Evolutionary conservation across 2,113 vertebrate species (phyloP).

Genomic region (Oriolus oriolus): DNA sequence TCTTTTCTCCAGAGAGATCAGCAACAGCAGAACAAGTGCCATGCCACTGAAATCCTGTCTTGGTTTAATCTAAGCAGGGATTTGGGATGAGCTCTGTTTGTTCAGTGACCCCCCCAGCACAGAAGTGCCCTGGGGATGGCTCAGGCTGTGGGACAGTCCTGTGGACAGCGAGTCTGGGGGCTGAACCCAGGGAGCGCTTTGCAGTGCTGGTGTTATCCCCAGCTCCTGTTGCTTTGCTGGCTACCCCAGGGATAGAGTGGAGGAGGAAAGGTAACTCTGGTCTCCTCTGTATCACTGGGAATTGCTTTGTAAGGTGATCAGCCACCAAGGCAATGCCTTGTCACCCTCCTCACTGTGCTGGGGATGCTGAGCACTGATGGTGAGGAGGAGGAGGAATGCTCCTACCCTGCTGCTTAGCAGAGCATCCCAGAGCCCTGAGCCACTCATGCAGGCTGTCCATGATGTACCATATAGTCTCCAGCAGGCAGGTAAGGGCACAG

Average conservation of each 20-base stretch:
- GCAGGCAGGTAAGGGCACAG: neutral
- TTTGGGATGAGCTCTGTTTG: slow-evolving; percentile 23
- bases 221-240: neutral
- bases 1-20: slow-evolving; percentile 2
- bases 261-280: neutral
- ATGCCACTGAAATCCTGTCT: slow-evolving; percentile 16
- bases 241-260: accelerated
- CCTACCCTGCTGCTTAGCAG: neutral
- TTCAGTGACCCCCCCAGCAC: neutral
- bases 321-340: neutral
- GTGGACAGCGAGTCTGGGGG: neutral
- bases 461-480: neutral
- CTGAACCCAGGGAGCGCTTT: neutral
- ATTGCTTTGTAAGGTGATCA: neutral
- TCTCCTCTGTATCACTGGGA: neutral
- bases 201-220: neutral
- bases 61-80: neutral
- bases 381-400: neutral
- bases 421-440: neutral
- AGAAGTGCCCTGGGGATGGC: neutral
- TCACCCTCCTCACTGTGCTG: neutral
- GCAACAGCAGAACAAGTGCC: neutral
- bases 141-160: neutral
- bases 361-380: neutral
- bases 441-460: accelerated